Evolutionary conservation across 2,888 invertebrate species (phyloP).

Genomic region (Gisinianus flammeolus): DNA sequence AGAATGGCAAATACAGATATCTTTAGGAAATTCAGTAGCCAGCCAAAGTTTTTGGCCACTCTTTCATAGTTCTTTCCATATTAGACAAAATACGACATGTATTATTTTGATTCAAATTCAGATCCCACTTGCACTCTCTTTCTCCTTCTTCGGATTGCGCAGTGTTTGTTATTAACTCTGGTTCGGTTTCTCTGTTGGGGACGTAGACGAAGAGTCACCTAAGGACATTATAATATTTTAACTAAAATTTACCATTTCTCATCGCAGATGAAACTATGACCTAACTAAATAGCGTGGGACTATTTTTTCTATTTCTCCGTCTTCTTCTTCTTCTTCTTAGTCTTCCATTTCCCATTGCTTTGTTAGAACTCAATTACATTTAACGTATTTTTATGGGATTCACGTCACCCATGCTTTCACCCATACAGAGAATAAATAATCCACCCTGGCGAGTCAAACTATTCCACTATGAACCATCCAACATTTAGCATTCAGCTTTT

Average conservation of each 20-base stretch:
- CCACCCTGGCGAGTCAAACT: neutral
- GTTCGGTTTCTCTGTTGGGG: no score
- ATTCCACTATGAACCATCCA: neutral
- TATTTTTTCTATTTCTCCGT: constrained; percentile 7
- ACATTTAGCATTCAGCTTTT: neutral
- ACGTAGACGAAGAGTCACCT: neutral
- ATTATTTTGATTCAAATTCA: no score
- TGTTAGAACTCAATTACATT: constrained; percentile 10
- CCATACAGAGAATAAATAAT: constrained; percentile 34
- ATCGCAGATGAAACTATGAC: neutral
- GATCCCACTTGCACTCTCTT: no score
- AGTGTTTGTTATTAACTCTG: no score
- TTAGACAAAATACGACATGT: no score
- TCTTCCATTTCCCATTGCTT: no score
- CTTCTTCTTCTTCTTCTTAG: no score
- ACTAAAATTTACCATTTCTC: constrained; percentile 1
- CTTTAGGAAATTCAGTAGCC: no score
- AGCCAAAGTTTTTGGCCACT: no score
- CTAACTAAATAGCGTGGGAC: neutral
- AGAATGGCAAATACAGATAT: no score
- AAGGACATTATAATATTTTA: constrained; percentile 8
- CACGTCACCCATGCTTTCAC: constrained; percentile 4
- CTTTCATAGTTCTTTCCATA: no score
- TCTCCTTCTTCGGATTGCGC: no score
- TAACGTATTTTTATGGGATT: constrained; percentile 30